phyloP scores from a whole-genome alignment of 2,797 vertebrate genomes.

The Poecilia gillii region DNA sequence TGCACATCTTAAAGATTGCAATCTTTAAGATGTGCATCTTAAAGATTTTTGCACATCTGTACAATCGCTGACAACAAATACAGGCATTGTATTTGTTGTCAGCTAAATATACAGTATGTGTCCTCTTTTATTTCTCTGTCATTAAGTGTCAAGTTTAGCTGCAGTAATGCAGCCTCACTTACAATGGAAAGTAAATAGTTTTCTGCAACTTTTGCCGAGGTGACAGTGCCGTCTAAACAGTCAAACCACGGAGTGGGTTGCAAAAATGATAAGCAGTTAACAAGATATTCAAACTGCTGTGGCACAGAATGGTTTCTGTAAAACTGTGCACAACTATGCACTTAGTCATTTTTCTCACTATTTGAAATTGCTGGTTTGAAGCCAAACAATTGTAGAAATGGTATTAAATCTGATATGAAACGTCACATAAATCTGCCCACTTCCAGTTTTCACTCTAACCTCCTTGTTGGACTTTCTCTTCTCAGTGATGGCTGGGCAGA shows the following conservation, averaged over 20 bases:
- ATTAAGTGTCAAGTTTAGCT: not conserved
- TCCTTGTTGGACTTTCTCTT: not conserved
- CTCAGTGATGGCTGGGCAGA: conserved; percentile 98
- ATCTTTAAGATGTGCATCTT: not conserved
- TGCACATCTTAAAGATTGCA: no score
- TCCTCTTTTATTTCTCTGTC: not conserved
- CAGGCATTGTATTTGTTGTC: no score
- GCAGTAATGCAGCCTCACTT: not conserved
- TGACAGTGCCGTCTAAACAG: not conserved
- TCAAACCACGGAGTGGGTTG: not conserved
- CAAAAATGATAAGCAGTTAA: not conserved
- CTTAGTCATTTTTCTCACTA: not conserved
- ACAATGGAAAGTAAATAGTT: not conserved
- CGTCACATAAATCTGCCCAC: not conserved
- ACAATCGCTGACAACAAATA: not conserved
- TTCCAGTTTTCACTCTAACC: not conserved
- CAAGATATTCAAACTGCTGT: not conserved
- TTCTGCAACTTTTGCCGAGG: not conserved
- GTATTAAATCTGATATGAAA: not conserved
- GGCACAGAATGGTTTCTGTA: not conserved
- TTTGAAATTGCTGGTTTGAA: not conserved
- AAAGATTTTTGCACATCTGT: not conserved
- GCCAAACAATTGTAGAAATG: not conserved
- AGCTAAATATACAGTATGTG: not conserved
- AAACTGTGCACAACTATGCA: not conserved